A percentile compares a stretch with the other conserved stretches of the same genome.
Evolutionary conservation across 1,140 invertebrate species (phyloP).

Genomic region (Hyles euphorbiae): DNA sequence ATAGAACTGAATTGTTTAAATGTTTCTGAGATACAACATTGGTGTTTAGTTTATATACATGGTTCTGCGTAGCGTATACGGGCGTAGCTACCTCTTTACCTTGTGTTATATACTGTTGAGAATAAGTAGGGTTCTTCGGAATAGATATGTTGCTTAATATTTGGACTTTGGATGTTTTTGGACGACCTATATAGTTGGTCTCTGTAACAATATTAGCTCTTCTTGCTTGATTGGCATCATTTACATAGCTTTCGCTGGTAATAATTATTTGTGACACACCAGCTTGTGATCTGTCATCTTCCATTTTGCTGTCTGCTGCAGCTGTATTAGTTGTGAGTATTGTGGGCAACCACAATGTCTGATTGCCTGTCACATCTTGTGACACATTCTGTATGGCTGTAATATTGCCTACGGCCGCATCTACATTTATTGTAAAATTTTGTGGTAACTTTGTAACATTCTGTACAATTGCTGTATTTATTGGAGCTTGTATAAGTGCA

Average conservation of each 20-base stretch:
- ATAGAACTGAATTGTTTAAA: conserved; percentile 59
- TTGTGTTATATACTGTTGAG: conserved; percentile 56
- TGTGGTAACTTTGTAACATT: conserved; percentile 69
- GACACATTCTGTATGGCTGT: conserved; percentile 68
- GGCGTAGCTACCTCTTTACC: conserved; percentile 51
- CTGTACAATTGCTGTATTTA: conserved; percentile 65
- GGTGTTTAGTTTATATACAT: conserved; percentile 61
- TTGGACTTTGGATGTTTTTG: conserved; percentile 65
- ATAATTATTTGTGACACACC: conserved; percentile 70
- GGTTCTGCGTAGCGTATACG: conserved; percentile 62
- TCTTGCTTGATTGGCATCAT: conserved; percentile 45
- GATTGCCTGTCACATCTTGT: conserved; percentile 63
- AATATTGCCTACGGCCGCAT: conserved; percentile 64
- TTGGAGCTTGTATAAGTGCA: conserved; percentile 62
- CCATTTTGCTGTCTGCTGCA: conserved; percentile 49
- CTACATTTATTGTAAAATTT: conserved; percentile 69
- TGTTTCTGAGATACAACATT: conserved; percentile 58
- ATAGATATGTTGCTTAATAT: conserved; percentile 69
- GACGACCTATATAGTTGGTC: conserved; percentile 53
- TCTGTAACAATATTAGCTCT: conserved; percentile 63
- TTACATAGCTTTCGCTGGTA: conserved; percentile 65
- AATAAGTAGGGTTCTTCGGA: conserved; percentile 61
- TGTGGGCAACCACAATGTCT: conserved; percentile 66
- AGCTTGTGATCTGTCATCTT: conserved; percentile 54
- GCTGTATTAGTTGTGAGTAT: conserved; percentile 56